phyloP scores from a whole-genome alignment of 2,113 vertebrate species.

The Trogon melanurus region DNA sequence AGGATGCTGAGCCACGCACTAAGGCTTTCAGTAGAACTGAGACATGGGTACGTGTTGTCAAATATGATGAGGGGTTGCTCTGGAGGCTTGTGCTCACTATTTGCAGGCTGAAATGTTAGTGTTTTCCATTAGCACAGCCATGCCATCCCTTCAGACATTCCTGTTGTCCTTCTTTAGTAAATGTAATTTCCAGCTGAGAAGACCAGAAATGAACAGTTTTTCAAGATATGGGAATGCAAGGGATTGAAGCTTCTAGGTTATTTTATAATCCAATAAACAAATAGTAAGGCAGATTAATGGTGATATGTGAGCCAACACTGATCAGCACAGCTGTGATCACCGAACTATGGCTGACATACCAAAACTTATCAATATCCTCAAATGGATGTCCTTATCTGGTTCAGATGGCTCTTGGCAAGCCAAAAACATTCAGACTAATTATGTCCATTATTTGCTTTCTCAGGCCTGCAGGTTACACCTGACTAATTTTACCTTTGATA shows the following conservation, averaged over 20 bases:
- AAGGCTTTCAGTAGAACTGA: not conserved
- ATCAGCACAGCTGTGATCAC: not conserved
- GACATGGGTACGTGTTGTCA: not conserved
- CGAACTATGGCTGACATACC: fast-evolving
- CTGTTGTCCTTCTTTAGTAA: not conserved
- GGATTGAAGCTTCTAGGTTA: not conserved
- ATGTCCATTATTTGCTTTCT: not conserved
- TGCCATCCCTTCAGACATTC: not conserved
- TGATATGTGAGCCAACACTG: not conserved
- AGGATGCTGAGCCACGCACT: not conserved
- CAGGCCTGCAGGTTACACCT: not conserved
- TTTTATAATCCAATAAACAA: not conserved
- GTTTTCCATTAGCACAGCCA: not conserved
- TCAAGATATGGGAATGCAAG: not conserved
- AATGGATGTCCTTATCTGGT: not conserved
- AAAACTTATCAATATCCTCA: not conserved
- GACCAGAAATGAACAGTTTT: not conserved
- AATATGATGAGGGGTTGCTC: not conserved
- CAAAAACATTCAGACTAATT: not conserved
- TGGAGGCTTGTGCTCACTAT: not conserved
- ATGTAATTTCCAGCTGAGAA: not conserved
- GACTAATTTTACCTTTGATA: not conserved
- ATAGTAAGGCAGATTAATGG: not conserved
- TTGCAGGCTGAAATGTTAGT: not conserved
- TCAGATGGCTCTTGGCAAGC: fast-evolving